These are phyloP conservation scores for Dryococelus australis DNA, from an alignment of 2,888 invertebrate species.

Conservation along the genomic window DNA sequence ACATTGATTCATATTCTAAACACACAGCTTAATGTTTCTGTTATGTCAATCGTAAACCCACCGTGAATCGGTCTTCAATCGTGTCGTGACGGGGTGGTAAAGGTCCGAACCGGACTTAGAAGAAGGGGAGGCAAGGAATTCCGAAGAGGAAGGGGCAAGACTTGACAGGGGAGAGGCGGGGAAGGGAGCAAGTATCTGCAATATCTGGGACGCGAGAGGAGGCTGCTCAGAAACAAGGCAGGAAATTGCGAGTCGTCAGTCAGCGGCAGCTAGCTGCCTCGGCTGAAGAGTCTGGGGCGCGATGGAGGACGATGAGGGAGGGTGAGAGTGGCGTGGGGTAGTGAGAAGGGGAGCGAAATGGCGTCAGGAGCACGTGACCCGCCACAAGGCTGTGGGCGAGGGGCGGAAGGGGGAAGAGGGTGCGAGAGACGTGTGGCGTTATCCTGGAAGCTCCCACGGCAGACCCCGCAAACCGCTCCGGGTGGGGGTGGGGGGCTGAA, in stretches of 20 bases:
- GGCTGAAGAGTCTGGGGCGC: not conserved
- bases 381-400: not conserved
- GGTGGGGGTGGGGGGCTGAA: no score
- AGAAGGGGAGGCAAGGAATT: not conserved
- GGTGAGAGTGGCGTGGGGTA: not conserved
- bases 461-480: not conserved
- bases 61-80: no score
- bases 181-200: not conserved
- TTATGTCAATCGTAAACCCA: no score
- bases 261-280: conserved; percentile 6
- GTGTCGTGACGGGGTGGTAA: no score
- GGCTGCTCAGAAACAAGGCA: not conserved
- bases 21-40: no score
- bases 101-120: no score
- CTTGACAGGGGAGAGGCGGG: not conserved
- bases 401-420: not conserved
- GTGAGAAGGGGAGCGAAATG: not conserved
- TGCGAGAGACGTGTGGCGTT: not conserved
- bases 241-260: conserved; percentile 5
- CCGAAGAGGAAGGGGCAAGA: not conserved
- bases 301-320: not conserved
- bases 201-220: not conserved
- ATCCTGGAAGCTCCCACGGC: not conserved
- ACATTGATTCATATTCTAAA: no score
- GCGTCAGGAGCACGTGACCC: conserved; percentile 16